Evolutionary conservation across 2,888 invertebrate genomes (phyloP).

Genomic region (Temnothorax unifasciatus): DNA sequence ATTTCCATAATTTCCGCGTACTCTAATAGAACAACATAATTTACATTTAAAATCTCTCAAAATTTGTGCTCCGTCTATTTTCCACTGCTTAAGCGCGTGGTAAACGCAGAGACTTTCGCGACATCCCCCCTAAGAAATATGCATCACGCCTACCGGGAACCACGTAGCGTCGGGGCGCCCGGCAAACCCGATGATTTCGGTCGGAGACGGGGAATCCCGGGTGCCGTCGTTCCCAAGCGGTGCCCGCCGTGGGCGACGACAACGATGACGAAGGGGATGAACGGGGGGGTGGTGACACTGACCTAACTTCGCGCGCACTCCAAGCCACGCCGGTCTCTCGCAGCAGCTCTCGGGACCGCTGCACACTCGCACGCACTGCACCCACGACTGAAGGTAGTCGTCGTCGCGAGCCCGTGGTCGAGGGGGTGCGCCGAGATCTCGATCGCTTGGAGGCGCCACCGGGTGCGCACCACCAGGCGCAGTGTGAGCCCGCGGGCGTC

Average conservation of each 20-base stretch:
- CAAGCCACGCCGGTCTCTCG: conserved; percentile 72
- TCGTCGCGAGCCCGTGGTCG: conserved; percentile 35
- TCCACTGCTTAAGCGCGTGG: neutral
- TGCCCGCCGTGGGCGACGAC: conserved; percentile 10
- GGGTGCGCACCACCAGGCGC: conserved; percentile 59
- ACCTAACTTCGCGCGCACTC: conserved; percentile 82
- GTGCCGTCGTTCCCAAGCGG: conserved; percentile 1
- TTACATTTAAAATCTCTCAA: neutral
- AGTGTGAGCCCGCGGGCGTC: conserved; percentile 44
- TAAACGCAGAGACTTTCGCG: neutral
- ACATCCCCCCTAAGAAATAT: neutral
- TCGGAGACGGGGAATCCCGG: neutral
- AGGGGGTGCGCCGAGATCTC: conserved; percentile 66
- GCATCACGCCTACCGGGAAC: conserved; percentile 22
- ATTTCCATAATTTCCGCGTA: neutral
- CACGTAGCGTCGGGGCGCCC: neutral
- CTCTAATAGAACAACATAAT: neutral
- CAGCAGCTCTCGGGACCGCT: conserved; percentile 80
- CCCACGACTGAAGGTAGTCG: conserved; percentile 75
- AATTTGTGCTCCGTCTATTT: neutral
- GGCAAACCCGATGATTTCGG: neutral
- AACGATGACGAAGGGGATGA: conserved; percentile 13
- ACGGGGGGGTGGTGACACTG: conserved; percentile 72
- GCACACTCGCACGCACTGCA: conserved; percentile 85
- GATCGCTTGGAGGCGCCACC: conserved; percentile 77